Conservation (phyloP, 1,140 invertebrate genomes). For the Cydia amplana region DNA sequence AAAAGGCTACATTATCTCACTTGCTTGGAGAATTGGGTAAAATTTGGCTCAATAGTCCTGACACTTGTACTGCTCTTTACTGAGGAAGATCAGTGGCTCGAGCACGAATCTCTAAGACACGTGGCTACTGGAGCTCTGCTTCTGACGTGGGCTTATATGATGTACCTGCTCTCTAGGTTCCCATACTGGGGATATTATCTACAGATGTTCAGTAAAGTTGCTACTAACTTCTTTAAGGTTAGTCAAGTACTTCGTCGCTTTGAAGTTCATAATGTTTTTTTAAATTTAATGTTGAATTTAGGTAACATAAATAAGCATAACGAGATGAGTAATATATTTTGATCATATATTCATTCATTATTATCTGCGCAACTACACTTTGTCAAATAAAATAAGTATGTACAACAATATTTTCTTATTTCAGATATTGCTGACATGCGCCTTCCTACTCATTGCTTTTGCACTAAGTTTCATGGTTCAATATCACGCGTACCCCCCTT, state of each 20-base stretch:
- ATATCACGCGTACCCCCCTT: conserved; percentile 47
- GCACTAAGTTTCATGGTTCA: conserved; percentile 62
- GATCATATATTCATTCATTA: neutral
- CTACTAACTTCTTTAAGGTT: conserved; percentile 53
- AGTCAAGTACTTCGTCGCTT: neutral
- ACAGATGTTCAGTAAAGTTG: conserved; percentile 58
- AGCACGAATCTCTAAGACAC: conserved; percentile 55
- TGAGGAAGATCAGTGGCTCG: conserved; percentile 24
- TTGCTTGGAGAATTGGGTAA: conserved; percentile 38
- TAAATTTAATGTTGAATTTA: too few species aligned
- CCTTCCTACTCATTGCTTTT: conserved; percentile 64
- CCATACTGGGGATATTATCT: conserved; percentile 61
- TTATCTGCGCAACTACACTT: neutral
- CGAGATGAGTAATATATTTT: too few species aligned
- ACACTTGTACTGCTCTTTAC: conserved; percentile 35
- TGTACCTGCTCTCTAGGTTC: conserved; percentile 62
- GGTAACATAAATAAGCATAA: too few species aligned
- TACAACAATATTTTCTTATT: conserved; percentile 25
- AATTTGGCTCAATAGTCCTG: conserved; percentile 45
- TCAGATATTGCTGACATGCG: conserved; percentile 55
- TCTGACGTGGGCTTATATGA: conserved; percentile 66
- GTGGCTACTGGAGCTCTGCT: conserved; percentile 62
- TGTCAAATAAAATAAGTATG: neutral
- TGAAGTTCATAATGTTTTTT: neutral
- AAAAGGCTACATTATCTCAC: neutral